These are phyloP conservation scores for Leptonema lineaticorne DNA, from an alignment of 1,140 invertebrate species.

Conservation along the genomic window DNA sequence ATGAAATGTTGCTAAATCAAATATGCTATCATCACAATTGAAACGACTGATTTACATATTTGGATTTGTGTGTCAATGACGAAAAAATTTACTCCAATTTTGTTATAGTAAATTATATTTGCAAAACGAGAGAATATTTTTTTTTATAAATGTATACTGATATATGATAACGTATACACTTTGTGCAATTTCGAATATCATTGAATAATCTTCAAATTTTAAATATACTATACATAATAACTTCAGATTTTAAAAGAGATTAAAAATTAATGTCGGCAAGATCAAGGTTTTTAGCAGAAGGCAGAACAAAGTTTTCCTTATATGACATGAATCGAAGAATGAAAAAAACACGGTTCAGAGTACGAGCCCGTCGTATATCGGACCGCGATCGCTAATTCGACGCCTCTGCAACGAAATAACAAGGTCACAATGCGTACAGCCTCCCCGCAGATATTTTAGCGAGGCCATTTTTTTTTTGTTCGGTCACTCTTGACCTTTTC, in stretches of 20 bases:
- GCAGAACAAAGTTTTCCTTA: neutral
- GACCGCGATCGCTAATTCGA: slow-evolving; percentile 6
- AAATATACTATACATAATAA: too few species aligned
- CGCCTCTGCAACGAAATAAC: slow-evolving; percentile 23
- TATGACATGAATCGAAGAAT: neutral
- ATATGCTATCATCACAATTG: neutral
- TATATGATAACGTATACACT: slow-evolving; percentile 1
- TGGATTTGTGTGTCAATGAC: slow-evolving; percentile 27
- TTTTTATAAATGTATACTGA: neutral
- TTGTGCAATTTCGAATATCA: slow-evolving; percentile 9
- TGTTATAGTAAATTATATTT: too few species aligned
- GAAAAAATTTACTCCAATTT: slow-evolving; percentile 20
- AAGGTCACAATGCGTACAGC: slow-evolving; percentile 21
- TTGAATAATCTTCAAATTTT: too few species aligned
- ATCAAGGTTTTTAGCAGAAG: too few species aligned
- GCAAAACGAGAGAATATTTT: slow-evolving; percentile 7
- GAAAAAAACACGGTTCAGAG: neutral
- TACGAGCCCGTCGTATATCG: neutral
- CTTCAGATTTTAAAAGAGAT: too few species aligned
- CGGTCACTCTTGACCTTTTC: slow-evolving; percentile 30
- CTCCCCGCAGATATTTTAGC: slow-evolving; percentile 19
- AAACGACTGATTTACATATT: slow-evolving; percentile 2
- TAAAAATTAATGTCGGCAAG: too few species aligned
- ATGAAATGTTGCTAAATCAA: neutral
- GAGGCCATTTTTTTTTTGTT: slow-evolving; percentile 31